Evolutionary conservation across 2,888 invertebrate species (phyloP), one percentile per base, ranked within the genome.

Genomic region (Eucriotettix oculatus): DNA sequence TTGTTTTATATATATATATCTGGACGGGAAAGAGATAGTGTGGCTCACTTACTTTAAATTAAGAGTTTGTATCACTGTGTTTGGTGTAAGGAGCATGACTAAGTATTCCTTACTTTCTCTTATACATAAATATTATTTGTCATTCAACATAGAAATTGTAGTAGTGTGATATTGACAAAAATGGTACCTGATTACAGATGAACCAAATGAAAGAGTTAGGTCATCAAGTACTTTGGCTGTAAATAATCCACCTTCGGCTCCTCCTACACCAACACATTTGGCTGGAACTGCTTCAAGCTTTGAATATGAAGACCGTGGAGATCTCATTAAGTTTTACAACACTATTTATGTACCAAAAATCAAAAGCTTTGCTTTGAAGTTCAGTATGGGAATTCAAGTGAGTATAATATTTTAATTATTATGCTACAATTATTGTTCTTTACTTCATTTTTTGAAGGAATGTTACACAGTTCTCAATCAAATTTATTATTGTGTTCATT

Each of bases 321-420:
- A 97, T 76, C 81, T 98, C 63, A 96, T 97, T 66, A 83, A 86
- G 70, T 98, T 97, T 74, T 99, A 99, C 74, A 99, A 99, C 72
- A 82, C 80, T 57, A 85, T 91, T 56, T 96, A 90, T 72, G 88
- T 95, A 59, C 83, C 83, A 64, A 83, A 83, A 70, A 86, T 95
- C 75, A 87, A 89, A 69, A 82, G 80, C 62, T 90, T 90, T 69
- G 90, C 88, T 0, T 74, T 85, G 63, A 79, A 81, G 65, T 87
- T 89, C 68, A 78, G 79, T 58, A 72, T 72, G 42, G 68, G 68
- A 58, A 70, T 71, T 44, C 69, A 68, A 65, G 70, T 68, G 64
- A 48, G 48, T 48, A n/a, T 48, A 12, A 48, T 2, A 68, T 68
- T 62, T 60, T 17, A 54, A 59, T 63, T 42, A 16, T 11, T 41